Conservation (phyloP, 1,140 invertebrate genomes). For the Drosophila paulistorum region DNA sequence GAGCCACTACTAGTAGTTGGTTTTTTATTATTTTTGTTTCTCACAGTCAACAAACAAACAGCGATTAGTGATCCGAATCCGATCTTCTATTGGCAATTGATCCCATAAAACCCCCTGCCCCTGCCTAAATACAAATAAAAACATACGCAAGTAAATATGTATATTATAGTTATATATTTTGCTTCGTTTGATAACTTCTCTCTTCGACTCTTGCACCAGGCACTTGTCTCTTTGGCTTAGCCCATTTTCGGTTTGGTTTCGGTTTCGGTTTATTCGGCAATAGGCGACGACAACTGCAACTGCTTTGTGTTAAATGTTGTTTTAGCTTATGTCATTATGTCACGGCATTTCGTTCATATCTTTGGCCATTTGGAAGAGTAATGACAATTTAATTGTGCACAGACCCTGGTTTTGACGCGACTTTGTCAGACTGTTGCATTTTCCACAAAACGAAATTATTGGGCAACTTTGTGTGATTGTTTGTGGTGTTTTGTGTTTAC, state of each 20-base stretch:
- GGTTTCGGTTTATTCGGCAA: neutral
- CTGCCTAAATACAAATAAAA: no score
- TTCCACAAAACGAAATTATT: constrained; percentile 8
- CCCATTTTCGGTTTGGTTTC: constrained; percentile 9
- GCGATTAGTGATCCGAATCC: neutral
- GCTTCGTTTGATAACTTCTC: no score
- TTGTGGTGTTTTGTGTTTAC: constrained; percentile 33
- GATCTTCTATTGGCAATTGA: constrained; percentile 39
- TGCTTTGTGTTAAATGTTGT: constrained; percentile 16
- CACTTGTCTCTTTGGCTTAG: constrained; percentile 19
- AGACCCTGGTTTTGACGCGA: neutral
- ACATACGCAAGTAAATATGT: no score
- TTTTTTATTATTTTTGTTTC: constrained; percentile 14
- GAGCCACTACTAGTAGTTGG: constrained; percentile 18
- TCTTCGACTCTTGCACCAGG: no score
- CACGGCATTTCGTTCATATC: constrained; percentile 21
- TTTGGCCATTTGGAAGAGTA: constrained; percentile 37
- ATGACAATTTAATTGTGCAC: constrained; percentile 39
- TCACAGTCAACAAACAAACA: neutral
- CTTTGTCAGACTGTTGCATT: constrained; percentile 3
- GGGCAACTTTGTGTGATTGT: constrained; percentile 18
- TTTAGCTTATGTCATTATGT: constrained; percentile 40
- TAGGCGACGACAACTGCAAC: neutral
- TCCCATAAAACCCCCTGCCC: constrained; percentile 32
- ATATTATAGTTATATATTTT: no score